Evolutionary conservation across 2,888 invertebrate species (phyloP), one percentile per base, ranked within the genome.

Genomic region (Drosophila borborema): DNA sequence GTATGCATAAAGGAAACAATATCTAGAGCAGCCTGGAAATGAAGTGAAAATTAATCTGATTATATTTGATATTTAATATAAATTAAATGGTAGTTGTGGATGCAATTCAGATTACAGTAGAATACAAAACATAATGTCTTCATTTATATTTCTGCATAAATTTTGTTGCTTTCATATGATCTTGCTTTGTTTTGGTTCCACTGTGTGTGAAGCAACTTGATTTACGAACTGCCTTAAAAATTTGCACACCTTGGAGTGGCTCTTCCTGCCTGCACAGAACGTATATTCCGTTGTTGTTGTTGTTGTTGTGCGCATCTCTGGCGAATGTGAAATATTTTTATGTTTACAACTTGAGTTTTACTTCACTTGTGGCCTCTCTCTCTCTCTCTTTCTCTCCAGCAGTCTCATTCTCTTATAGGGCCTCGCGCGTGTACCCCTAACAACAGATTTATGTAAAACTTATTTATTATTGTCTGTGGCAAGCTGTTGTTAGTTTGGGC

Each of bases 361-460:
- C 54, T 60, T 66, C 77, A 80, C 80, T 81, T 82, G 80, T 79
- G 66, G 73, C 77, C 46, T 41, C n/a, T 31, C 31, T 31, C n/a
- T 6, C 40, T 6, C 38, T 16, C 40, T 7, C 16, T n/a, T 3
- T 8, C 8, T n/a, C 8, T 41, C 5, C 12, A 23, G 46, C 43
- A 31, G 12, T 31, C 31, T 34, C 18, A 1, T 2, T 12, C 51
- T 34, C 7, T 12, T 34, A 16, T 1, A 12, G 14, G 18, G 9
- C 43, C 18, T 14, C 7, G 7, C 45, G 7, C 20, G 48, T 62
- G 48, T n/a, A 49, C 62, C 72, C 40, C 3, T 23, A 63, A 63
- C 16, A 68, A 64, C 80, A 61, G 72, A 82, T 80, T 82, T 82
- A 85, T 82, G 82, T 64, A 71, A 79, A 81, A 79, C 82, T 64